Percentiles rank a stretch among this genome's conserved stretches.
phyloP scores from a whole-genome alignment of 2,888 invertebrate species.

The Campoletis raptor region DNA sequence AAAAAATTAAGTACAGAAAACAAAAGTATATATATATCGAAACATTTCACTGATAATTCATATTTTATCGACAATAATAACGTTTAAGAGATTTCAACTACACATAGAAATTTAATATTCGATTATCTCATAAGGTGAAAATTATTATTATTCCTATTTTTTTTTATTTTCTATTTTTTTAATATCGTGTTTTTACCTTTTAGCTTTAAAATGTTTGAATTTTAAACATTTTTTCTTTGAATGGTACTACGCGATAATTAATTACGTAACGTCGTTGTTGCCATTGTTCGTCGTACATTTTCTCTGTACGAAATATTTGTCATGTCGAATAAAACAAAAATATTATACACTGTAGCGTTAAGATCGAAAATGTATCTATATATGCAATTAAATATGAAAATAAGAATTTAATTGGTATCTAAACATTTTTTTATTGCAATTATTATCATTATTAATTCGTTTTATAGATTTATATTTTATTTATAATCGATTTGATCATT shows the following conservation, averaged over 20 bases:
- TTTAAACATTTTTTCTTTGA: not conserved
- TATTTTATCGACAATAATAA: constrained; percentile 84
- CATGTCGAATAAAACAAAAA: constrained; percentile 58
- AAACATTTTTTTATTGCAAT: not conserved
- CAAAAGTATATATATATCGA: constrained; percentile 63
- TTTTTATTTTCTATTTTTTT: constrained; percentile 25
- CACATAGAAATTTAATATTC: constrained; percentile 42
- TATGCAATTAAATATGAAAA: constrained; percentile 21
- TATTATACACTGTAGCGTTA: constrained; percentile 34
- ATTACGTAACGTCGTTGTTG: constrained; percentile 10
- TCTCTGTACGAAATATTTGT: constrained; percentile 61
- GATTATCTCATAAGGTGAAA: constrained; percentile 11
- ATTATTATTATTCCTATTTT: constrained; percentile 28
- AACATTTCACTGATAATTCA: constrained; percentile 76
- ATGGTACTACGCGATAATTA: not conserved
- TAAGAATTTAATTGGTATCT: not conserved
- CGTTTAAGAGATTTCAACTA: constrained; percentile 81
- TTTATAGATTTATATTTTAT: not conserved
- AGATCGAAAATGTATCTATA: constrained; percentile 31
- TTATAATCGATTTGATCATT: not conserved
- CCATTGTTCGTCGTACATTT: constrained; percentile 35
- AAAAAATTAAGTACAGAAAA: constrained; percentile 66
- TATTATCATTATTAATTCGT: not conserved
- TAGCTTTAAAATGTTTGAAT: not conserved
- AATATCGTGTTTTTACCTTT: not conserved